Conservation (phyloP, 2,113 vertebrate species). For the Neomonachus schauinslandi region DNA sequence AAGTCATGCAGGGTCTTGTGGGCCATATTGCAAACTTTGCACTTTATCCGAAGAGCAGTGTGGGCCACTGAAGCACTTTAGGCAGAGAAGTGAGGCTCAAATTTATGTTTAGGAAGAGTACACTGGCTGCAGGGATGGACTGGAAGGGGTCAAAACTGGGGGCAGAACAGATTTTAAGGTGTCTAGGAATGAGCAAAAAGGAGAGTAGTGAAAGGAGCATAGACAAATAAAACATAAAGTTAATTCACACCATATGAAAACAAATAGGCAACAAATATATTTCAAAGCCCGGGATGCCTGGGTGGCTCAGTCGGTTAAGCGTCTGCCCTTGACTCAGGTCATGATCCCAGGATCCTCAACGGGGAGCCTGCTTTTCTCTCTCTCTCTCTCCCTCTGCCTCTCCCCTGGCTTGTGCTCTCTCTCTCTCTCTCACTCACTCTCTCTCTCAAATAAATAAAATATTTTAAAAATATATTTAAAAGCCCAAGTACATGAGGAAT, state of each 20-base stretch:
- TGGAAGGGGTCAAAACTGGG: neutral
- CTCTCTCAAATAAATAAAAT: neutral
- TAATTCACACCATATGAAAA: conserved; percentile 32
- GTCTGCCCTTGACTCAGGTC: neutral
- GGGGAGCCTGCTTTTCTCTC: neutral
- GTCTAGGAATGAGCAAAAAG: neutral
- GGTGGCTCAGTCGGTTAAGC: neutral
- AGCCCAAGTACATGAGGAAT: neutral
- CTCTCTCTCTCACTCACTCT: neutral
- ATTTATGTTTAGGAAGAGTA: neutral
- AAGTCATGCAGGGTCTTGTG: neutral
- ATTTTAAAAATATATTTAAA: neutral
- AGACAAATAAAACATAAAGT: neutral
- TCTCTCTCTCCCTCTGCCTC: neutral
- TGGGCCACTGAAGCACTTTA: neutral
- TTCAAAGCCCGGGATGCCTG: neutral
- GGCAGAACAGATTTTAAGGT: conserved; percentile 9
- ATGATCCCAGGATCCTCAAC: neutral
- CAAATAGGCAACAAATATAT: neutral
- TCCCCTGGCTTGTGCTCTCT: neutral
- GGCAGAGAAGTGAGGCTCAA: neutral
- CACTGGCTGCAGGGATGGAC: neutral
- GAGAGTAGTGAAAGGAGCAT: neutral
- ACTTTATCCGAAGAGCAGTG: neutral
- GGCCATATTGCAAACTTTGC: neutral